These are phyloP conservation scores for Thinocorus orbignyianus DNA, from an alignment of 2,113 vertebrate genomes.

Conservation along the genomic window DNA sequence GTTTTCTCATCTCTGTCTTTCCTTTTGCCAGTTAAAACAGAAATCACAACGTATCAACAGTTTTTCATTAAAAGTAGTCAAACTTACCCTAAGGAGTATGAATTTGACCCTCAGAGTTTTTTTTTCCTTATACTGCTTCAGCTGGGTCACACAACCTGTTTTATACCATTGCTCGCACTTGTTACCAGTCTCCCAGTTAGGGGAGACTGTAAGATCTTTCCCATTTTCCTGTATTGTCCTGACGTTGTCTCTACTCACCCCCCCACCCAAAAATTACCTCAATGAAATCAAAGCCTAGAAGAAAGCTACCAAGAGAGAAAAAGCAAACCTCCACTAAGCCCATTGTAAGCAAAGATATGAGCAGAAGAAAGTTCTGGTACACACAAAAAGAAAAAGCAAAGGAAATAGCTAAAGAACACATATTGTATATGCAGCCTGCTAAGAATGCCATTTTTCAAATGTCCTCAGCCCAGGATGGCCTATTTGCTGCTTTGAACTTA, in stretches of 20 bases:
- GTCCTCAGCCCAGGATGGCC: constrained; percentile 41
- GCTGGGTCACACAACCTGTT: background rate
- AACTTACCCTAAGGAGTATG: background rate
- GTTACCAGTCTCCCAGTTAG: background rate
- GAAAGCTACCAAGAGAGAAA: background rate
- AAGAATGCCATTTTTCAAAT: constrained; percentile 65
- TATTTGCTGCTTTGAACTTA: constrained; percentile 71
- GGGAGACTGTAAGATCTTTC: background rate
- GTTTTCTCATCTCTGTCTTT: background rate
- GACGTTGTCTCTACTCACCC: background rate
- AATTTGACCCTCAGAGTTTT: background rate
- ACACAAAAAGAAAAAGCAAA: background rate
- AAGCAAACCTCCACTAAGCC: background rate
- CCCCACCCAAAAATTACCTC: background rate
- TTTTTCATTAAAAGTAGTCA: background rate
- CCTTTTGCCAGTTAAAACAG: background rate
- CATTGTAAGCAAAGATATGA: background rate
- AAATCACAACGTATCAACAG: background rate
- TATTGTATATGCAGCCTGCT: constrained; percentile 19
- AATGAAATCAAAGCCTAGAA: background rate
- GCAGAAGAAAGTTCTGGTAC: background rate
- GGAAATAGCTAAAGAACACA: background rate
- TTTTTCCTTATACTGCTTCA: background rate
- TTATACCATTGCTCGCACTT: background rate
- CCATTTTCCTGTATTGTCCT: background rate